A percentile compares a stretch with the other conserved stretches of the same genome.
Conservation (phyloP, 1,140 invertebrate species). For the Dendrolimus punctatus region DNA sequence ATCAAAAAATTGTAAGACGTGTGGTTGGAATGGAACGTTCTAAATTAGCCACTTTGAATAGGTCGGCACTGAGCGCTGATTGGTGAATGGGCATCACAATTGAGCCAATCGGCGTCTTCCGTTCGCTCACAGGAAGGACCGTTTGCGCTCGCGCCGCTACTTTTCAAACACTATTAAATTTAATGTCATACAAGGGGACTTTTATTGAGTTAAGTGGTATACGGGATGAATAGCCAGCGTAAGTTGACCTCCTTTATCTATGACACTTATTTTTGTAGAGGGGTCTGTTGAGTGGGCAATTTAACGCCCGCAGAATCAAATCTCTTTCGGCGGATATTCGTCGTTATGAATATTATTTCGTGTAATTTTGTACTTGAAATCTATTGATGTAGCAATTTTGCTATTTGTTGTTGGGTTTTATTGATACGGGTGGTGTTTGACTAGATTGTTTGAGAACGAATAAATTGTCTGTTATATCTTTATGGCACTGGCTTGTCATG, state of each 20-base stretch:
- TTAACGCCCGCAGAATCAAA: constrained; percentile 51
- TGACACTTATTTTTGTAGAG: too few species aligned
- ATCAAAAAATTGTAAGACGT: constrained; percentile 1
- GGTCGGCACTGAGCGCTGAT: constrained; percentile 45
- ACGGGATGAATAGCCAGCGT: constrained; percentile 45
- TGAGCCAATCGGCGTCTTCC: constrained; percentile 67
- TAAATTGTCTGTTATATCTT: too few species aligned
- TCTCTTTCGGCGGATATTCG: constrained; percentile 47
- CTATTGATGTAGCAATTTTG: constrained; percentile 38
- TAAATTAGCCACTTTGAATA: constrained; percentile 19
- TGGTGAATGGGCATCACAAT: constrained; percentile 60
- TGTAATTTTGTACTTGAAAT: constrained; percentile 56
- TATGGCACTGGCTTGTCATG: too few species aligned
- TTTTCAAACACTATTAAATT: constrained; percentile 67
- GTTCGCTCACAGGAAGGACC: constrained; percentile 58
- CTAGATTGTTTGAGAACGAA: too few species aligned
- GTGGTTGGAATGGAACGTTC: constrained; percentile 7
- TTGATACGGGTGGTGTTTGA: too few species aligned
- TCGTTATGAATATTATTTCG: constrained; percentile 52
- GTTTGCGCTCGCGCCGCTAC: constrained; percentile 40
- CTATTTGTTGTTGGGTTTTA: constrained; percentile 21
- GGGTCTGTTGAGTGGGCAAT: background rate
- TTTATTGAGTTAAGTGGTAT: constrained; percentile 64
- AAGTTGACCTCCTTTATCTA: constrained; percentile 21
- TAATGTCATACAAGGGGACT: constrained; percentile 57